These are phyloP conservation scores for Euzetes globulus DNA, from an alignment of 2,888 invertebrate species.

Conservation along the genomic window DNA sequence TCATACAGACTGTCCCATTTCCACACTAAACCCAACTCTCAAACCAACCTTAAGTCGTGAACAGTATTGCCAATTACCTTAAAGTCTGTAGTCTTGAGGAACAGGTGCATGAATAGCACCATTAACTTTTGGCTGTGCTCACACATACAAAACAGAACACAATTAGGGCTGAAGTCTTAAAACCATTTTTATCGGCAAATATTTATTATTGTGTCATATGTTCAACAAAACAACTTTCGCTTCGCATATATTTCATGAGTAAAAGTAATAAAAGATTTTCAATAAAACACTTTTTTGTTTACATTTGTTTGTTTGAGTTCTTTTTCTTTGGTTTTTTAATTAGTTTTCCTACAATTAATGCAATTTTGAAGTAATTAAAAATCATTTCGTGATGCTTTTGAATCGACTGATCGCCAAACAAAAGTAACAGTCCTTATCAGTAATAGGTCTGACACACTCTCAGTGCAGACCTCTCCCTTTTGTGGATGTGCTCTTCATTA, in stretches of 20 bases:
- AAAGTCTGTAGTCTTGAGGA: neutral
- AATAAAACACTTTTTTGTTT: too few species aligned
- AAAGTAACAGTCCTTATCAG: too few species aligned
- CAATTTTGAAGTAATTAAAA: too few species aligned
- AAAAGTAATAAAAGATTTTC: too few species aligned
- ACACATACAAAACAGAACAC: neutral
- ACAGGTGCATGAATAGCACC: constrained; percentile 21
- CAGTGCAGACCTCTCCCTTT: neutral
- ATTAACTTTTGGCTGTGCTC: constrained; percentile 5
- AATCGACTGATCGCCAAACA: too few species aligned
- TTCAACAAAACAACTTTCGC: too few species aligned
- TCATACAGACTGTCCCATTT: constrained; percentile 9
- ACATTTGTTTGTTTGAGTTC: too few species aligned
- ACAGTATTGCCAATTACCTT: constrained; percentile 12
- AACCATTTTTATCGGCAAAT: neutral
- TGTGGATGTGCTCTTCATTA: neutral
- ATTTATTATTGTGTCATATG: neutral
- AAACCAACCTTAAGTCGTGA: neutral
- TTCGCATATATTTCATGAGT: too few species aligned
- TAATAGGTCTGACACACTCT: too few species aligned
- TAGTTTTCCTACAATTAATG: too few species aligned
- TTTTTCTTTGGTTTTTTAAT: too few species aligned
- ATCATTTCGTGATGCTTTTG: too few species aligned
- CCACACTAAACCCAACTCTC: neutral
- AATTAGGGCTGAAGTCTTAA: neutral